phyloP scores from a whole-genome alignment of 1,140 invertebrate species.

The Calephelis virginiensis region DNA sequence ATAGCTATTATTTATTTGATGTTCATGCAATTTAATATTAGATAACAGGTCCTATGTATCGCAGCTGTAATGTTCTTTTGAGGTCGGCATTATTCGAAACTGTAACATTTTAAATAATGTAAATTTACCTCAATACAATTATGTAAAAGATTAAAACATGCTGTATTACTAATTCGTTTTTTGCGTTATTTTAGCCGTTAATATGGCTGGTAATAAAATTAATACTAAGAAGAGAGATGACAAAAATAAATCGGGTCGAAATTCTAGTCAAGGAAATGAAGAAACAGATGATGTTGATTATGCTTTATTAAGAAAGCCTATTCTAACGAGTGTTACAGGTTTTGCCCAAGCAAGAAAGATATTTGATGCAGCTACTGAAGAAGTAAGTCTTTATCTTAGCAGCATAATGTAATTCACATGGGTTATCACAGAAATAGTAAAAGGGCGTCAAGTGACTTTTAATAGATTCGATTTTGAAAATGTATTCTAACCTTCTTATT shows the following conservation, averaged over 20 bases:
- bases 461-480: no score
- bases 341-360: constrained; percentile 81
- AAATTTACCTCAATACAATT: constrained; percentile 15
- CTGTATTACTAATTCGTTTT: not conserved
- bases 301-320: constrained; percentile 81
- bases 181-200: constrained; percentile 35
- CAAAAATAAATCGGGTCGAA: constrained; percentile 51
- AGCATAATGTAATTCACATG: not conserved
- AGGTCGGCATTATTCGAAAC: constrained; percentile 43
- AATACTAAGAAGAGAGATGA: constrained; percentile 73
- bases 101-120: constrained; percentile 30
- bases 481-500: no score
- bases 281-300: constrained; percentile 74
- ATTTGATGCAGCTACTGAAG: constrained; percentile 81
- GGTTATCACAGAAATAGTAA: not conserved
- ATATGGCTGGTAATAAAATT: constrained; percentile 73
- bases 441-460: no score
- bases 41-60: constrained; percentile 32
- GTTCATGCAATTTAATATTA: constrained; percentile 22
- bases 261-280: constrained; percentile 44
- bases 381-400: constrained; percentile 63
- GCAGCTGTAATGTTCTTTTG: constrained; percentile 27
- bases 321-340: constrained; percentile 80
- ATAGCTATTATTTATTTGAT: not conserved
- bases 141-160: not conserved